Evolutionary conservation across 2,888 invertebrate genomes (phyloP), one percentile per base, ranked within the genome.

Genomic region (Bombylius major): DNA sequence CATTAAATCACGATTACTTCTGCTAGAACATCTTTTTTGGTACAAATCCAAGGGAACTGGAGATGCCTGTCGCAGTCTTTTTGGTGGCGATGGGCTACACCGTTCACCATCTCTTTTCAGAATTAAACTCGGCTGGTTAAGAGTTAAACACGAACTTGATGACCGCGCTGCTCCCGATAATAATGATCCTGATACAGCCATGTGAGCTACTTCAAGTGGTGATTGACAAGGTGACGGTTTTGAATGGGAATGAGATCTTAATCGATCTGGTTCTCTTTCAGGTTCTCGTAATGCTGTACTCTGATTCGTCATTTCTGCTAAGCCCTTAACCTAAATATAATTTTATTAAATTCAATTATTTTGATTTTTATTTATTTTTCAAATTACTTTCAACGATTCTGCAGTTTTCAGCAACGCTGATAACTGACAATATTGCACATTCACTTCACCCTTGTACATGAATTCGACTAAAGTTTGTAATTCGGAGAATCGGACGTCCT

Each of bases 391-490:
- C 63, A 92, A 84, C 76, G 90, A 91, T 78, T 92, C 91, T 69
- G 92, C 92, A 70, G 91, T 92, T 78, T 89, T 90, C 67, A 92
- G 83, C 69, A 92, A 82, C 67, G 90, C 88, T 73, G 89, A 89
- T 73, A 92, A 81, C 79, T 90, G 89, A 79, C 90, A 90, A 77
- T 90, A 90, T 79, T 91, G 89, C 71, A 93, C 90, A 86, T 91
- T 91, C 69, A 93, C 92, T 78, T 93, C 92, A 71, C 92, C 92
- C 77, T 90, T 89, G 82, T 93, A 93, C 92, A 93, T 93, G 84
- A 92, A 93, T 82, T 92, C 91, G 75, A 93, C 87, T 72, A 93
- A 84, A 66, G 92, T 92, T 75, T 90, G 83, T 71, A 93, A 80
- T 78, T 92, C 92, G 72, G 87, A 82, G 76, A 90, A 87, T 70